Conservation (phyloP, 2,888 invertebrate species). For the Dasypolia templi region DNA sequence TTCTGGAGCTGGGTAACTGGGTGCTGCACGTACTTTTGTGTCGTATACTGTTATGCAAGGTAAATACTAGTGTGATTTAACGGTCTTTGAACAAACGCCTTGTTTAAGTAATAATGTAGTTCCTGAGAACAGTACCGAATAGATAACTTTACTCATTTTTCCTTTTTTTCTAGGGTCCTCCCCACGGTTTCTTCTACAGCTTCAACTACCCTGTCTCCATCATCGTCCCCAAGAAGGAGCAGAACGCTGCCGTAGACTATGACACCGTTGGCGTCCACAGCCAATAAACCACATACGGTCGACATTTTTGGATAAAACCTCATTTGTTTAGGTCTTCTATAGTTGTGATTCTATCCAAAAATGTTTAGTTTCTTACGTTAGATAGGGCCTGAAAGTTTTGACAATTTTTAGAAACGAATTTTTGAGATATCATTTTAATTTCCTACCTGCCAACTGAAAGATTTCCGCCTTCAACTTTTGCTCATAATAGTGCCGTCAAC, state of each 20-base stretch:
- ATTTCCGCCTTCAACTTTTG: background rate
- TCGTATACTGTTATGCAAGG: background rate
- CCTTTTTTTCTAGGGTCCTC: conserved; percentile 86
- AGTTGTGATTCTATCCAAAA: conserved; percentile 31
- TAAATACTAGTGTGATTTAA: background rate
- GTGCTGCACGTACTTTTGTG: background rate
- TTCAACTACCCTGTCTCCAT: conserved; percentile 92
- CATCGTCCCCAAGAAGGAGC: conserved; percentile 80
- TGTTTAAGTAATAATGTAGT: background rate
- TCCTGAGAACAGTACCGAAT: background rate
- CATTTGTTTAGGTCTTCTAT: background rate
- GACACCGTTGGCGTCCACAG: conserved; percentile 72
- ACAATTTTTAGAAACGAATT: conserved; percentile 8
- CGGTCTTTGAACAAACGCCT: too few relatives aligned
- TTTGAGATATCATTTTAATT: background rate
- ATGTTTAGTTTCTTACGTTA: conserved; percentile 21
- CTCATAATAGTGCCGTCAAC: background rate
- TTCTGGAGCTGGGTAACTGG: background rate
- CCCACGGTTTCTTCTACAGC: conserved; percentile 93
- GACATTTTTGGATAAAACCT: conserved; percentile 40
- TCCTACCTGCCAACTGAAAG: too few relatives aligned
- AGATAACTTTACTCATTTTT: background rate
- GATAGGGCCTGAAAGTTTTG: conserved; percentile 31
- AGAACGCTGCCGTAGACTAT: conserved; percentile 74
- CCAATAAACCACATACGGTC: conserved; percentile 32